These are phyloP conservation scores for Azorinus chamasolen DNA, from an alignment of 2,888 invertebrate genomes.

Conservation along the genomic window DNA sequence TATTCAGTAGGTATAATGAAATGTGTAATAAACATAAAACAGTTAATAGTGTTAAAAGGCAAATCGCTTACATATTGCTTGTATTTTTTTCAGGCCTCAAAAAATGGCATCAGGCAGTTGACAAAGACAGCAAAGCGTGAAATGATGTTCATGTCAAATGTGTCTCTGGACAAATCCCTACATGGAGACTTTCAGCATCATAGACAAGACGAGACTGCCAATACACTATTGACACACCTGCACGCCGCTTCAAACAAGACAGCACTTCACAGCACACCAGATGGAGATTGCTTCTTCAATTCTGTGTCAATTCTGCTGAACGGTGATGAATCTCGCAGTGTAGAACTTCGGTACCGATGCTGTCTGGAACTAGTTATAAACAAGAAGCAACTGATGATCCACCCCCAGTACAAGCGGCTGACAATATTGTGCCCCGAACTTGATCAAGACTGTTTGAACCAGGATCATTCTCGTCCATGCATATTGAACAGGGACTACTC, in stretches of 20 bases:
- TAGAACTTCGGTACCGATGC: slow-evolving; percentile 34
- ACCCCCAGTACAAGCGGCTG: slow-evolving; percentile 9
- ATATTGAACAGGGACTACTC: too few relatives aligned
- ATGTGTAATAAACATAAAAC: too few relatives aligned
- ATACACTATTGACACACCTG: slow-evolving; percentile 16
- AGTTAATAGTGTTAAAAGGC: too few relatives aligned
- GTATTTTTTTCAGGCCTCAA: too few relatives aligned
- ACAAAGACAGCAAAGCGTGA: slow-evolving; percentile 3
- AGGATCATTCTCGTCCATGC: slow-evolving; percentile 22
- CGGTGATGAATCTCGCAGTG: slow-evolving; percentile 27
- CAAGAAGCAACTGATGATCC: not conserved
- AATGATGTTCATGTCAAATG: slow-evolving; percentile 2
- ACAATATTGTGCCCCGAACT: slow-evolving; percentile 10
- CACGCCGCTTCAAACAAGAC: slow-evolving; percentile 8
- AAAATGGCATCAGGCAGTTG: not conserved
- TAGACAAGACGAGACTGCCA: slow-evolving; percentile 24
- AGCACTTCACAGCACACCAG: slow-evolving; percentile 8
- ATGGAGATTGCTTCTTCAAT: slow-evolving; percentile 46
- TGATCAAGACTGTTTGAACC: slow-evolving; percentile 11
- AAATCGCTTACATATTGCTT: too few relatives aligned
- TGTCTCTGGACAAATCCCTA: not conserved
- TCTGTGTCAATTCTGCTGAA: slow-evolving; percentile 21
- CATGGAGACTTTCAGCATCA: slow-evolving; percentile 19
- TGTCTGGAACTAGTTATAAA: slow-evolving; percentile 30
- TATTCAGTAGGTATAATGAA: too few relatives aligned